Conservation (phyloP, 2,113 vertebrate genomes). For the Laterallus jamaicensis region DNA sequence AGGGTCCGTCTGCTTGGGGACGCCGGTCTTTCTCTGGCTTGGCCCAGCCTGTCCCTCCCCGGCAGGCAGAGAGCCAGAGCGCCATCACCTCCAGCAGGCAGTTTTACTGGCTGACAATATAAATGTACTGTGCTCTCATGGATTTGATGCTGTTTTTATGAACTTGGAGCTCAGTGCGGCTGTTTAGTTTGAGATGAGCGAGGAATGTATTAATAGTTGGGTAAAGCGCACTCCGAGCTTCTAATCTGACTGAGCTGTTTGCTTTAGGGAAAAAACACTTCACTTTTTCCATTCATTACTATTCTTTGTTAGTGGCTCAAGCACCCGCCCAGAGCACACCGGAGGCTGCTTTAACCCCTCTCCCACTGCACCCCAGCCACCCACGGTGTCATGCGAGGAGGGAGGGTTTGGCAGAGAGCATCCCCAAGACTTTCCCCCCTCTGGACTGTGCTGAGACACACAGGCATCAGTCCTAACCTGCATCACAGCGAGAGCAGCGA, state of each 20-base stretch:
- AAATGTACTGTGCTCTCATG: conserved; percentile 77
- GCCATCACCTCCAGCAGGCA: conserved; percentile 60
- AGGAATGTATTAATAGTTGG: conserved; percentile 84
- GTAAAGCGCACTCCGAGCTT: conserved; percentile 76
- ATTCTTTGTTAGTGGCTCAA: conserved; percentile 34
- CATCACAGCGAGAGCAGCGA: neutral
- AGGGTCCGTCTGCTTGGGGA: neutral
- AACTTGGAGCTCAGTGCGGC: conserved; percentile 77
- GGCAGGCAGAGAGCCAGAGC: conserved; percentile 10
- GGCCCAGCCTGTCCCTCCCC: neutral
- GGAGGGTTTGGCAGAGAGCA: neutral
- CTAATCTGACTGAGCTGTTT: conserved; percentile 79
- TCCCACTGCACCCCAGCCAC: conserved; percentile 40
- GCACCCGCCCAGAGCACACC: conserved; percentile 26
- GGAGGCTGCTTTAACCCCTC: conserved; percentile 60
- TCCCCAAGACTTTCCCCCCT: rapidly evolving
- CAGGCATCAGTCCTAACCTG: rapidly evolving
- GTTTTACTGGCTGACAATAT: conserved; percentile 76
- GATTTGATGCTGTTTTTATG: conserved; percentile 81
- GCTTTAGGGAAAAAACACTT: conserved; percentile 79
- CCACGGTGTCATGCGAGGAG: neutral
- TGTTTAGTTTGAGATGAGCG: conserved; percentile 83
- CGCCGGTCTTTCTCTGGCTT: neutral
- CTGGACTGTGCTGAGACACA: rapidly evolving
- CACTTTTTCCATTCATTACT: conserved; percentile 82